Conservation (phyloP, 2,797 vertebrate species). For the Melanotaenia boesemani region DNA sequence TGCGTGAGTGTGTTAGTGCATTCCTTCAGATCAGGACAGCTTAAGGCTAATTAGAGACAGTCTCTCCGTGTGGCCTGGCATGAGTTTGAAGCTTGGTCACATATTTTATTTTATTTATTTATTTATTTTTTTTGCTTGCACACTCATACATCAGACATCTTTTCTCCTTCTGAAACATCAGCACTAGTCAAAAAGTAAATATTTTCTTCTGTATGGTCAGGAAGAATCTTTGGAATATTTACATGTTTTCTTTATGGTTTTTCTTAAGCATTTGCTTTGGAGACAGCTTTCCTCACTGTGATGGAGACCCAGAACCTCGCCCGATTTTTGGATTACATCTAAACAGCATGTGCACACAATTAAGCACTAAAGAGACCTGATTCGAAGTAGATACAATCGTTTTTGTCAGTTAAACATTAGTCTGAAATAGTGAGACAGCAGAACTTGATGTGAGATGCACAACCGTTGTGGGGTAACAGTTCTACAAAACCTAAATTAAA, state of each 20-base stretch:
- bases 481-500: not conserved
- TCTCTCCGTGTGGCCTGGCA: constrained; percentile 39
- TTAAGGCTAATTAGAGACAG: constrained; percentile 44
- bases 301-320: constrained; percentile 30
- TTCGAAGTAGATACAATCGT: not conserved
- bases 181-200: constrained; percentile 53
- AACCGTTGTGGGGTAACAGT: not conserved
- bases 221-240: constrained; percentile 31
- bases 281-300: constrained; percentile 40
- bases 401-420: not conserved
- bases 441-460: not conserved
- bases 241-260: constrained; percentile 52
- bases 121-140: constrained; percentile 24
- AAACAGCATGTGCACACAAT: constrained; percentile 29
- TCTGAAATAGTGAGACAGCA: not conserved
- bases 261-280: constrained; percentile 42
- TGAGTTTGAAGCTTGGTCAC: constrained; percentile 29
- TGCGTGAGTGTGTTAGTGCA: constrained; percentile 45
- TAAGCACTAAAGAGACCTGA: constrained; percentile 13
- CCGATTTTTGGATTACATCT: constrained; percentile 35
- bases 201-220: constrained; percentile 46
- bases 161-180: constrained; percentile 37
- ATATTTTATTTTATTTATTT: not conserved
- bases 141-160: constrained; percentile 44
- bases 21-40: constrained; percentile 44